phyloP scores from a whole-genome alignment of 2,888 invertebrate species.

The Aleiodes leptofemur region DNA sequence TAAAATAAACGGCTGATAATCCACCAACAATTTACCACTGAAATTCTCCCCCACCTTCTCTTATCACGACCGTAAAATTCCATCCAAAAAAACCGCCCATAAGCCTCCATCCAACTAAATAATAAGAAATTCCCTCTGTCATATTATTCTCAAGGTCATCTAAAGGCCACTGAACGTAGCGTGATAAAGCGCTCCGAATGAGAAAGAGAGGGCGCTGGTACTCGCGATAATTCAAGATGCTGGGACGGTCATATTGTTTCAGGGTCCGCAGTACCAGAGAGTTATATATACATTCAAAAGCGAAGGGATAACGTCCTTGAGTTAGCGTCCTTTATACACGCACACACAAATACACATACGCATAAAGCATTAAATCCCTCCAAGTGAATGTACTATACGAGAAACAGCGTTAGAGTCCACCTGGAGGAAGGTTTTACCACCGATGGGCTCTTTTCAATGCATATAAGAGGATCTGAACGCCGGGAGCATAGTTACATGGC shows the following conservation, averaged over 20 bases:
- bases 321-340: constrained; percentile 61
- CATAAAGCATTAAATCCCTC: constrained; percentile 30
- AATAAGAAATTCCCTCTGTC: constrained; percentile 10
- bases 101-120: background rate
- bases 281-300: constrained; percentile 17
- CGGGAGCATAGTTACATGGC: constrained; percentile 59
- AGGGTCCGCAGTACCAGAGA: constrained; percentile 20
- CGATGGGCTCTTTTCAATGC: constrained; percentile 15
- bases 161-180: constrained; percentile 21
- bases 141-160: constrained; percentile 24
- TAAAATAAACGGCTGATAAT: no score
- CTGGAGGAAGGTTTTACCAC: constrained; percentile 24
- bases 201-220: constrained; percentile 24
- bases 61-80: background rate
- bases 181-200: constrained; percentile 18
- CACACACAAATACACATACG: constrained; percentile 45
- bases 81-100: background rate
- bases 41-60: no score
- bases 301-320: constrained; percentile 60
- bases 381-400: constrained; percentile 28
- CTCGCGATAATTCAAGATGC: constrained; percentile 30
- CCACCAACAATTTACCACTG: no score
- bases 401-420: constrained; percentile 27
- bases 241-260: constrained; percentile 31
- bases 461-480: constrained; percentile 25